phyloP scores from a whole-genome alignment of 1,140 invertebrate genomes.

The Diachasmimorpha longicaudata region DNA sequence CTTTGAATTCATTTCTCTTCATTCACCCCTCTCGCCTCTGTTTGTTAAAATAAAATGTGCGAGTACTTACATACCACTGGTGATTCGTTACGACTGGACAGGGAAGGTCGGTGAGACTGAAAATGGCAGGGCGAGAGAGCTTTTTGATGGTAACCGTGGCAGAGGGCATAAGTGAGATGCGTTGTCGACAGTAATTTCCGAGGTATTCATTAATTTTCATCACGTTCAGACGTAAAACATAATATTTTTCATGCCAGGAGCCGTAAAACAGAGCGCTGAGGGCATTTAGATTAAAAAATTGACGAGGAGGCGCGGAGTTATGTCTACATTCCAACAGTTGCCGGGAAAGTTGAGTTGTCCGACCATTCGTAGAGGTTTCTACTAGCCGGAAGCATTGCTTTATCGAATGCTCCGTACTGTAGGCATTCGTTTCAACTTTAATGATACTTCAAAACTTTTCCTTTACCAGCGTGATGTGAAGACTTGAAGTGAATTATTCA shows the following conservation, averaged over 20 bases:
- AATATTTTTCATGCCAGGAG: neutral
- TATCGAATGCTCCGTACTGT: too few species aligned
- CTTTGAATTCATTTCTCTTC: neutral
- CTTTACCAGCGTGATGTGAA: too few species aligned
- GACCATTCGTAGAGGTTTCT: too few species aligned
- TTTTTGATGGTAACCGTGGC: neutral
- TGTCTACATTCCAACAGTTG: too few species aligned
- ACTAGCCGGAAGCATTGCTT: too few species aligned
- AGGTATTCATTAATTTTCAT: slow-evolving; percentile 5
- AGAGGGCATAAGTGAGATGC: neutral
- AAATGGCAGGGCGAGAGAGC: neutral
- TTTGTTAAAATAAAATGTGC: neutral
- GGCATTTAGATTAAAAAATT: neutral
- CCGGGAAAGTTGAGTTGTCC: too few species aligned
- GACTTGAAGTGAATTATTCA: too few species aligned
- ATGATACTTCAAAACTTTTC: too few species aligned
- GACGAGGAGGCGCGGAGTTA: neutral
- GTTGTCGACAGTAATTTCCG: slow-evolving; percentile 1
- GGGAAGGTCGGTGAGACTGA: neutral
- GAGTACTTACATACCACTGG: neutral
- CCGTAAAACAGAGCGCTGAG: neutral
- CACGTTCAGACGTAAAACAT: neutral
- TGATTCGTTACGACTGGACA: neutral
- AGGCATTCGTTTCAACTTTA: too few species aligned
- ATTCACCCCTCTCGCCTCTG: neutral